Conservation (phyloP, 2,888 invertebrate species). For the Seladonia tumulorum region DNA sequence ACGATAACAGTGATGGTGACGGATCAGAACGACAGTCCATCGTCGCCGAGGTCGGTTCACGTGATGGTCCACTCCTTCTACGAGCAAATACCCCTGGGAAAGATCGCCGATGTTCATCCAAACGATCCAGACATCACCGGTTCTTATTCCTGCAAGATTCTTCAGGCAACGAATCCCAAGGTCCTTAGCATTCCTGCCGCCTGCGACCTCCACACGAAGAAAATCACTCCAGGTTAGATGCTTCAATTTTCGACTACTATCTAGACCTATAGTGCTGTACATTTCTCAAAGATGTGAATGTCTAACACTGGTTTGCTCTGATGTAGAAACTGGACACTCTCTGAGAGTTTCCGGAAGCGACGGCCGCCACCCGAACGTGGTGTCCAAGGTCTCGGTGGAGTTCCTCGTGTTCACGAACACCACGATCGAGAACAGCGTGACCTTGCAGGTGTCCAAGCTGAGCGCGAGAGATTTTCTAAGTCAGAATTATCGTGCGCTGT, state of each 20-base stretch:
- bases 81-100: constrained; percentile 90
- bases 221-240: constrained; percentile 87
- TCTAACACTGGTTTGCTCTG: neutral
- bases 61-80: constrained; percentile 92
- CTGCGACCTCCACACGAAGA: constrained; percentile 92
- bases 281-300: neutral
- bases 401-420: constrained; percentile 92
- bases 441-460: constrained; percentile 90
- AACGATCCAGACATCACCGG: constrained; percentile 96
- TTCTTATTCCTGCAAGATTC: constrained; percentile 93
- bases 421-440: constrained; percentile 93
- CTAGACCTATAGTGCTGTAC: too few relatives aligned
- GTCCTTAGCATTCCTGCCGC: constrained; percentile 89
- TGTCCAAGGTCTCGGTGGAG: constrained; percentile 94
- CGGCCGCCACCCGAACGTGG: constrained; percentile 93
- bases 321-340: constrained; percentile 88
- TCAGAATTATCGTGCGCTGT: constrained; percentile 90
- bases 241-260: neutral
- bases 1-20: constrained; percentile 90
- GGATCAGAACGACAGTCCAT: constrained; percentile 97
- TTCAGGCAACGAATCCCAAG: constrained; percentile 88
- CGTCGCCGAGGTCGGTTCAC: constrained; percentile 92
- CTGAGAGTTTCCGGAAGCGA: constrained; percentile 95
- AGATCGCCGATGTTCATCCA: constrained; percentile 96
- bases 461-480: constrained; percentile 91